Evolutionary conservation across 2,888 invertebrate species (phyloP).

Genomic region (Cosmia trapezina): DNA sequence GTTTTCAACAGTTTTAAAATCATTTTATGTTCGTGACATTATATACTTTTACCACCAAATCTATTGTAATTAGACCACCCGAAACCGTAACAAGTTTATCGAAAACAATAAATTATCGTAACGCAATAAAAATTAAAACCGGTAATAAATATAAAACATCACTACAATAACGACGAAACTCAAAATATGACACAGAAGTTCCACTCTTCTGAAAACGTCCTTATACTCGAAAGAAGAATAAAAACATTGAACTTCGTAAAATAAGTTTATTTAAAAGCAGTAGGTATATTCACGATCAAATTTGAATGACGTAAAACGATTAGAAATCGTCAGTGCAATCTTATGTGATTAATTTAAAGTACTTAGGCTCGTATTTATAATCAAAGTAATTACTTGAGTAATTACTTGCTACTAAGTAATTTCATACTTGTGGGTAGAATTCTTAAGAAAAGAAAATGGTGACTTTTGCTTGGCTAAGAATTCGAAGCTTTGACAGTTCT

Average conservation of each 20-base stretch:
- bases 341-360: neutral
- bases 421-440: too few species aligned
- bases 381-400: too few species aligned
- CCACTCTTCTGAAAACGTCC: neutral
- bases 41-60: slow-evolving; percentile 16
- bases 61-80: slow-evolving; percentile 64
- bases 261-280: neutral
- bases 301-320: neutral
- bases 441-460: too few species aligned
- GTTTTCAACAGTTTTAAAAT: slow-evolving; percentile 13
- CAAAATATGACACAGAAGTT: slow-evolving; percentile 29
- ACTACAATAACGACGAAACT: slow-evolving; percentile 34
- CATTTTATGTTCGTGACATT: neutral
- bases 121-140: slow-evolving; percentile 63
- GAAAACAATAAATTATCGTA: slow-evolving; percentile 58
- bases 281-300: neutral
- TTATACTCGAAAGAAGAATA: neutral
- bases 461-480: too few species aligned
- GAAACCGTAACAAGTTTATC: slow-evolving; percentile 56
- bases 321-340: neutral
- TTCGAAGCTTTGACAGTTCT: too few species aligned
- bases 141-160: slow-evolving; percentile 57
- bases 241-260: neutral
- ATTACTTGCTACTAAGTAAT: too few species aligned
- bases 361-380: too few species aligned